Evolutionary conservation across 2,888 invertebrate genomes (phyloP).

Genomic region (Altica lythri): DNA sequence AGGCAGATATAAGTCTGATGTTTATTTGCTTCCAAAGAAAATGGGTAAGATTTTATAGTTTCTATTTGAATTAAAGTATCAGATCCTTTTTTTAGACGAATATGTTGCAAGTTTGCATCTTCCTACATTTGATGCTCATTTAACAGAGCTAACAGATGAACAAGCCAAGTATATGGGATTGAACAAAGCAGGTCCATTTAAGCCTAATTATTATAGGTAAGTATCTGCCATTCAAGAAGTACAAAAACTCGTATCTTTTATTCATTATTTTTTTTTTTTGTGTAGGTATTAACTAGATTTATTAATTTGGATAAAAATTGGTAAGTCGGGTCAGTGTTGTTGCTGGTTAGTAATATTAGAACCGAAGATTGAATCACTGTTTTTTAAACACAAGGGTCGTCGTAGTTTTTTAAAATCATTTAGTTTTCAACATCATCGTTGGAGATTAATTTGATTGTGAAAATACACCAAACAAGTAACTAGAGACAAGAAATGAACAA

Average conservation of each 20-base stretch:
- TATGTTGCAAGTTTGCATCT: constrained; percentile 97
- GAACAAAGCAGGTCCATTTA: constrained; percentile 97
- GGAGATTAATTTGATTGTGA: constrained; percentile 7
- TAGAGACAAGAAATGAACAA: constrained; percentile 6
- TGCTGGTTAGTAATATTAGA: constrained; percentile 35
- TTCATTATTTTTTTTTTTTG: background rate
- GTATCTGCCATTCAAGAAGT: background rate
- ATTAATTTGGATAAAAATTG: constrained; percentile 24
- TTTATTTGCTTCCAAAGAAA: constrained; percentile 96
- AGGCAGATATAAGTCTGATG: constrained; percentile 95
- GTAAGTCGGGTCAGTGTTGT: constrained; percentile 40
- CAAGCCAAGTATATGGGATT: constrained; percentile 97
- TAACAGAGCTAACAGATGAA: constrained; percentile 94
- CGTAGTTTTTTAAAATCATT: constrained; percentile 21
- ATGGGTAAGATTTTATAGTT: constrained; percentile 71
- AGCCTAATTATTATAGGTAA: constrained; percentile 97
- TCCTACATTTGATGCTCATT: constrained; percentile 95
- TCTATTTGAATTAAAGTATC: background rate
- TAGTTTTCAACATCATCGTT: background rate
- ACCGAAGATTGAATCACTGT: constrained; percentile 9
- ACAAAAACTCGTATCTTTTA: background rate
- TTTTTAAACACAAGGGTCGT: constrained; percentile 16
- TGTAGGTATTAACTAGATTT: constrained; percentile 19
- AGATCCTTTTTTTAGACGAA: constrained; percentile 71
- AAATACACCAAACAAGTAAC: constrained; percentile 27